Percentiles rank a stretch among this genome's conserved stretches.
Evolutionary conservation across 2,113 vertebrate species (phyloP).

Genomic region (Aldabrachelys gigantea): DNA sequence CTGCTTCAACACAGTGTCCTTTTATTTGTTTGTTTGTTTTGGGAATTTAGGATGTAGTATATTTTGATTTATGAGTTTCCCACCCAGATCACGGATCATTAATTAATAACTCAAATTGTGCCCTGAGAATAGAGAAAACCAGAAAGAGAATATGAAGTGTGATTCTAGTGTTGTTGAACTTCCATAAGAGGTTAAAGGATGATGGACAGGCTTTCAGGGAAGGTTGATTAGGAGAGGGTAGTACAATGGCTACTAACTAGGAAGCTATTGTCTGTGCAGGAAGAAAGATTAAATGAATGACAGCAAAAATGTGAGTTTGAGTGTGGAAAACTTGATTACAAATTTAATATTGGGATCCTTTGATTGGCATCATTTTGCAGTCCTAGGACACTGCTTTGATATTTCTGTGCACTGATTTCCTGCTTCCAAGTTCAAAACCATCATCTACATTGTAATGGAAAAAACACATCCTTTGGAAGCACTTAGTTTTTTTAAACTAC

Average conservation of each 20-base stretch:
- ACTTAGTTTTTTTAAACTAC: neutral
- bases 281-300: neutral
- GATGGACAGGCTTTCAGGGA: neutral
- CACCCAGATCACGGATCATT: neutral
- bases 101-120: neutral
- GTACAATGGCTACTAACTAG: neutral
- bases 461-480: neutral
- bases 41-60: neutral
- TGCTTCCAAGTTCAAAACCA: neutral
- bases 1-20: neutral
- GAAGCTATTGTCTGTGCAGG: neutral
- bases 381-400: neutral
- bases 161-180: neutral
- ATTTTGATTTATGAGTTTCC: constrained; percentile 28
- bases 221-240: neutral
- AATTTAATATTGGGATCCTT: neutral
- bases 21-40: neutral
- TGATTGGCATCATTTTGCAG: neutral
- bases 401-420: neutral
- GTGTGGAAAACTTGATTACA: neutral
- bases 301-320: neutral
- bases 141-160: neutral
- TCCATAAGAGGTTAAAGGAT: neutral
- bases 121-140: neutral
- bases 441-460: neutral